A percentile compares a stretch with the other conserved stretches of the same genome.
Evolutionary conservation across 2,888 invertebrate species (phyloP).

Genomic region (Sesamia inferens): DNA sequence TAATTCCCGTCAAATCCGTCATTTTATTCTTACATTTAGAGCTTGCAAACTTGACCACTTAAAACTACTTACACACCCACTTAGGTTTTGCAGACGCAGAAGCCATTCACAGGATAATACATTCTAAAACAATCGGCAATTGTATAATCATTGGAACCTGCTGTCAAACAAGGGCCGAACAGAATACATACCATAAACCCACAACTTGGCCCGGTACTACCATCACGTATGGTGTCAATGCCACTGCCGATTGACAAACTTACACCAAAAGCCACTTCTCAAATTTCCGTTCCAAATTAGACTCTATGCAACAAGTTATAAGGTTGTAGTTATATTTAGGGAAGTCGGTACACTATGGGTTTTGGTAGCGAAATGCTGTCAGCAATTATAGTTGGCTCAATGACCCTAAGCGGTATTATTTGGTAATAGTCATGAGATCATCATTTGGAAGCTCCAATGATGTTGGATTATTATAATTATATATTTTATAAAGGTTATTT

Average conservation of each 20-base stretch:
- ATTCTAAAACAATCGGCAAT: slow-evolving; percentile 31
- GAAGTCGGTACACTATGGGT: slow-evolving; percentile 29
- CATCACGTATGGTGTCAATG: slow-evolving; percentile 79
- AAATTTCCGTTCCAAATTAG: slow-evolving; percentile 29
- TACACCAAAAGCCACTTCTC: not conserved
- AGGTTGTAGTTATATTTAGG: slow-evolving; percentile 2
- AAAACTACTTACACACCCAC: not conserved
- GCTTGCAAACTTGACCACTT: too few relatives aligned
- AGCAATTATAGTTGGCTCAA: slow-evolving; percentile 72
- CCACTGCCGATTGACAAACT: slow-evolving; percentile 62
- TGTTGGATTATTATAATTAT: slow-evolving; percentile 27
- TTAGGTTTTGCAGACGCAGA: not conserved
- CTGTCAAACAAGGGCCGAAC: slow-evolving; percentile 28
- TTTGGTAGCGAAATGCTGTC: slow-evolving; percentile 67
- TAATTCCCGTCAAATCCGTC: too few relatives aligned
- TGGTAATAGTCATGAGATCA: slow-evolving; percentile 61
- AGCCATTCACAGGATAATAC: not conserved
- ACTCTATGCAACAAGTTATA: slow-evolving; percentile 30
- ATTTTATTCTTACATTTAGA: too few relatives aligned
- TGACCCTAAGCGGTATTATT: slow-evolving; percentile 69
- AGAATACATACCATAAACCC: slow-evolving; percentile 31
- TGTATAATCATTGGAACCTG: slow-evolving; percentile 29
- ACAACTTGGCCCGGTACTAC: slow-evolving; percentile 63
- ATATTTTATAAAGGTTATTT: not conserved
- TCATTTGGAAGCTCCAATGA: slow-evolving; percentile 47